Evolutionary conservation across 1,140 invertebrate species (phyloP), one percentile per base, ranked within the genome.

Genomic region (Danaus plexippus): DNA sequence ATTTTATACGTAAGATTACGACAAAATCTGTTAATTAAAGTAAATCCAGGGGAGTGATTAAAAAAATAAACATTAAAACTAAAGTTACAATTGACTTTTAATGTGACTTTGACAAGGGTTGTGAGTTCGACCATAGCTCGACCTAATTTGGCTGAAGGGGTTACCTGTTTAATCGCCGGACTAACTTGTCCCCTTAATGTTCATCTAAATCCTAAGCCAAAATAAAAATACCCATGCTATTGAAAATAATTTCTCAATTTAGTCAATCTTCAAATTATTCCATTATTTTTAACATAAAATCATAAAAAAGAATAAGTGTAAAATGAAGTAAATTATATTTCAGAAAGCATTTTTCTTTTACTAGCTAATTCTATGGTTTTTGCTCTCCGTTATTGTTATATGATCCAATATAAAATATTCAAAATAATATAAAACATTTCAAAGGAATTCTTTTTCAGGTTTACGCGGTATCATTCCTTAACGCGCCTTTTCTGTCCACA

Each of bases 381-480:
- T 43, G 40, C 18, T 45, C 49, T 60, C 46, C 48, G 46, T 52
- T 43, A n/a, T 57, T 46, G 47, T 57, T 49, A 57, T 60, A 64
- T 13, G 43, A 50, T 67, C 64, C 54, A 51, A 57, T 54, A 59
- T 43, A 10, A 61, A 63, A 63, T 62, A 51, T 62, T 58, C 50
- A 59, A 52, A 59, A 63, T 57, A 66, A 57, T 66, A 64, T 69
- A 62, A 61, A 53, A 61, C 44, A 65, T 67, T 64, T 66, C 53
- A 62, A 61, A 67, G 58, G 70, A 68, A 76, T 76, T 73, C 70
- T 71, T 52, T 75, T 77, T 73, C 52, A 58, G 48, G 18, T 70
- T 76, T 74, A 73, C 62, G 69, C 65, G 69, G 67, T 62, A 63
- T 73, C 67, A 57, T 75, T 69, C 66, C 71, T 72, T 60, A 60